These are phyloP conservation scores for Aphelocoma coerulescens DNA, from an alignment of 2,113 vertebrate species.

Conservation along the genomic window DNA sequence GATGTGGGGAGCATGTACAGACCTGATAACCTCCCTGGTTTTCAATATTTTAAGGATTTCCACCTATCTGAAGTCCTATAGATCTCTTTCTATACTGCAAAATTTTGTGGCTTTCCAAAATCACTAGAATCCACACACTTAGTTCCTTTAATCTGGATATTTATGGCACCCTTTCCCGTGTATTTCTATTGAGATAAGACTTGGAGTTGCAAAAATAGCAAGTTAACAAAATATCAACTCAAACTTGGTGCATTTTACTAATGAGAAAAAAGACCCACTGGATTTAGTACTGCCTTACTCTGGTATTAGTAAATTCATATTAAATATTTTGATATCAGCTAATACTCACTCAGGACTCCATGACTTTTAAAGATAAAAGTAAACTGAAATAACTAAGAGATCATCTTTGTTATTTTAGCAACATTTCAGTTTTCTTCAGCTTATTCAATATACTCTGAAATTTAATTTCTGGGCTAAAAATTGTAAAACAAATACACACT, in stretches of 20 bases:
- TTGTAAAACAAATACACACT: not conserved
- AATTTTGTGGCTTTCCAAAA: not conserved
- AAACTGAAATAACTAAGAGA: not conserved
- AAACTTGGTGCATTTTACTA: not conserved
- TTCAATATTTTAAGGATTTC: not conserved
- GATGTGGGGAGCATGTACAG: not conserved
- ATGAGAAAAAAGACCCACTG: not conserved
- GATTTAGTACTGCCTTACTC: not conserved
- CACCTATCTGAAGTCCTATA: not conserved
- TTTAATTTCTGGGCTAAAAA: not conserved
- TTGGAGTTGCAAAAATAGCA: not conserved
- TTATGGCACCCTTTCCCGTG: fast-evolving
- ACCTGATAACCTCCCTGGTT: not conserved
- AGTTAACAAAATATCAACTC: not conserved
- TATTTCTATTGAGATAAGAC: not conserved
- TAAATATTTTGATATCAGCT: not conserved
- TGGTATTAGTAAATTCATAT: not conserved
- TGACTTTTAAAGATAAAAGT: not conserved
- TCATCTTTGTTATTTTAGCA: not conserved
- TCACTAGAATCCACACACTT: not conserved
- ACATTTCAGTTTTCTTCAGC: not conserved
- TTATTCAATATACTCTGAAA: not conserved
- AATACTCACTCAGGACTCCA: not conserved
- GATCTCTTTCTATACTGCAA: not conserved
- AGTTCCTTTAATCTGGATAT: not conserved